A percentile compares a stretch with the other conserved stretches of the same genome.
phyloP scores from a whole-genome alignment of 2,113 vertebrate species.

The Aplodontia rufa region DNA sequence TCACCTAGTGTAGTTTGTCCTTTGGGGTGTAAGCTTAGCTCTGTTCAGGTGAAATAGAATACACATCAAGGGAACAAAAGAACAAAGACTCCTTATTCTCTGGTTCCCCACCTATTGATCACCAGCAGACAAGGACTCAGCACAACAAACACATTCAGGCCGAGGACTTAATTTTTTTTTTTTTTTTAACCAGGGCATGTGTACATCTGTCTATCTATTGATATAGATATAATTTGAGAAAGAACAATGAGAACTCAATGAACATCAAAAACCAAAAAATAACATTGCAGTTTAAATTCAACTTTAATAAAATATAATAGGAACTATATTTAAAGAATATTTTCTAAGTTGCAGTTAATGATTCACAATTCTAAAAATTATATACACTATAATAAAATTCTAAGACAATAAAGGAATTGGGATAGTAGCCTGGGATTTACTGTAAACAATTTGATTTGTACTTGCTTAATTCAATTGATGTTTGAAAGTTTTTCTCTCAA shows the following conservation, averaged over 20 bases:
- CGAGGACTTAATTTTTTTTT: not conserved
- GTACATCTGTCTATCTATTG: not conserved
- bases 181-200: not conserved
- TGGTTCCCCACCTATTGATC: not conserved
- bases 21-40: constrained; percentile 19
- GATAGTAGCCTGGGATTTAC: not conserved
- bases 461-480: not conserved
- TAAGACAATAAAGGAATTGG: constrained; percentile 28
- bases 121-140: not conserved
- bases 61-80: not conserved
- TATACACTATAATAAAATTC: constrained; percentile 18
- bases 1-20: constrained; percentile 9
- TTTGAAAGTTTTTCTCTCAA: constrained; percentile 50
- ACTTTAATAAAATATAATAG: constrained; percentile 38
- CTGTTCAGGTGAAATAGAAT: constrained; percentile 33
- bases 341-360: constrained; percentile 24
- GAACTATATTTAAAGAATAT: not conserved
- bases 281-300: constrained; percentile 39
- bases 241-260: constrained; percentile 20
- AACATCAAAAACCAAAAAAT: not conserved
- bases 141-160: not conserved
- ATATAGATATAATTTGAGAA: not conserved
- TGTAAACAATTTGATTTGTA: constrained; percentile 36
- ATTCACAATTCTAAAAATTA: constrained; percentile 19
- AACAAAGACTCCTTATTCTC: constrained; percentile 29